Percentiles rank a stretch among this genome's conserved stretches.
phyloP scores from a whole-genome alignment of 2,797 vertebrate genomes.

The Sarcoramphus papa region DNA sequence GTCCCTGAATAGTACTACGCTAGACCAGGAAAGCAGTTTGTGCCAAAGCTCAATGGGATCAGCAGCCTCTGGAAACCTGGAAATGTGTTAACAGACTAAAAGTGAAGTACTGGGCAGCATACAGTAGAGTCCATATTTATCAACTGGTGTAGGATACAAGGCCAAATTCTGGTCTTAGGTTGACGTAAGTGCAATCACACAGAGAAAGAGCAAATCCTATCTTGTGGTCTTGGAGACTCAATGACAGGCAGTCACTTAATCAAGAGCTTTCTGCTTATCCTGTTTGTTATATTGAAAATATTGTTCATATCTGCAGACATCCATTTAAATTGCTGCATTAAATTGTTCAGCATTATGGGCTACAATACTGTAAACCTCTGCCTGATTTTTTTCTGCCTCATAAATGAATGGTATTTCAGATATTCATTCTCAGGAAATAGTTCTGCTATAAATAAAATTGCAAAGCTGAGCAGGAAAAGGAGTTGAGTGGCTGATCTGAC shows the following conservation, averaged over 20 bases:
- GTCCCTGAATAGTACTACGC: neutral
- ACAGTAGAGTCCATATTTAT: neutral
- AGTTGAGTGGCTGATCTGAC: neutral
- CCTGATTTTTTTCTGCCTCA: conserved; percentile 14
- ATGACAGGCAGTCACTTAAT: neutral
- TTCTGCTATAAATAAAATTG: conserved; percentile 64
- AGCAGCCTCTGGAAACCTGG: neutral
- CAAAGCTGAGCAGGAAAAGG: conserved; percentile 56
- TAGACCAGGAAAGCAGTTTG: neutral
- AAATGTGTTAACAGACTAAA: neutral
- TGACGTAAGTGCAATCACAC: neutral
- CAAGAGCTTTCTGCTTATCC: neutral
- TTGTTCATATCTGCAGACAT: neutral
- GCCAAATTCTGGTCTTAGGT: neutral
- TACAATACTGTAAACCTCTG: conserved; percentile 23
- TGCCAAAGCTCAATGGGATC: neutral
- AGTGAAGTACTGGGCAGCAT: neutral
- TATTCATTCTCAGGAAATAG: conserved; percentile 67
- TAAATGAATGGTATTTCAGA: conserved; percentile 66
- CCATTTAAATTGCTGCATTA: conserved; percentile 5
- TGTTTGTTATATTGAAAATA: conserved; percentile 4
- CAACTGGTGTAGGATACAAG: neutral
- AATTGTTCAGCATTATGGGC: neutral
- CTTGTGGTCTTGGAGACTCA: neutral
- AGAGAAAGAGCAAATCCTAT: neutral